Base-by-base conservation (phyloP, 2,888 invertebrate genomes). In the Stramonita haemastoma region DNA sequence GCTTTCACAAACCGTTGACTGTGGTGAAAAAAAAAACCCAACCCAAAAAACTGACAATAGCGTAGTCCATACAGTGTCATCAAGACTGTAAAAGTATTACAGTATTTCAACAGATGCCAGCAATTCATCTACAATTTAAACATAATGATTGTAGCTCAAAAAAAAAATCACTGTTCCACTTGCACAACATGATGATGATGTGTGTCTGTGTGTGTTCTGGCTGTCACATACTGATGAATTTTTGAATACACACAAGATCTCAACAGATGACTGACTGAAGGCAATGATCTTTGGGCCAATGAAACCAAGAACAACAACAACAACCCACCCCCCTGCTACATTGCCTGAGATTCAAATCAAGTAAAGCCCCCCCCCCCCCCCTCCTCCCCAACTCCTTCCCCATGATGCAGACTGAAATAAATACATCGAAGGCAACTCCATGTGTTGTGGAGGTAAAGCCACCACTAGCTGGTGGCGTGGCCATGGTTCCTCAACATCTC, bases 331-430 rank as follows among this genome's bases (percentile, higher is more conserved):
- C 36, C 46, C 46, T 22, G 34, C 34, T 66, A 34, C 34, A 66
- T 32, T 57, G 86, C 86, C 86, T 86, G 86, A 86, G 86, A 86
- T 86, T 86, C 86, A 86, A 86, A 86, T 86, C 26, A 86, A 86
- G 86, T 57, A 32, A 29, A 26, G 32, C 79, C 66, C 46, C 46
- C 46, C 46, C 46, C 2, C 32, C 13, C 13, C 73, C n/a, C n/a
- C 11, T n/a, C 26, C 26, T n/a, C 73, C n/a, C 73, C n/a, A 73
- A 70, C 19, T 29, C 77, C 32, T 77, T 79, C 77, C 77, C 19
- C 79, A 13, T 79, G 46, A 86, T 86, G 34, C 22, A 86, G 17
- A 85, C 85, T 26, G 29, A 57, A 85, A 57, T 85, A 85, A 85
- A 85, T 60, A 85, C 85, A 85, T 85, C 85, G 29, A 85, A 85